These are phyloP conservation scores for Pagetopsis macropterus DNA, from an alignment of 2,797 vertebrate genomes.

Conservation along the genomic window DNA sequence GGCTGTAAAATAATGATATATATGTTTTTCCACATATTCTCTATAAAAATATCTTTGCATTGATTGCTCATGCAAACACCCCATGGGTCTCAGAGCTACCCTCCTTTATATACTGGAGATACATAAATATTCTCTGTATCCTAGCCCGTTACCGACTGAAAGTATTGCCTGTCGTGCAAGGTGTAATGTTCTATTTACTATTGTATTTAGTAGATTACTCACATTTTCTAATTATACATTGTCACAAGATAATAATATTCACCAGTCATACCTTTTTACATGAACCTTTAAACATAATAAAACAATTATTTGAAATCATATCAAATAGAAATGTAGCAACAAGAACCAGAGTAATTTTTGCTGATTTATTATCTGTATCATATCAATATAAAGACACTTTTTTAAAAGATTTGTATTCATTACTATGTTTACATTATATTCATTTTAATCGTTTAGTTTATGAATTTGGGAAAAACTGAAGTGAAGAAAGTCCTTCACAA, in stretches of 20 bases:
- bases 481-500: too few relatives aligned
- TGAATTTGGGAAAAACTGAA: background rate
- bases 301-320: background rate
- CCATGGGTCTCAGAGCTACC: background rate
- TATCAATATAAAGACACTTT: background rate
- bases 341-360: background rate
- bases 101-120: background rate
- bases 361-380: background rate
- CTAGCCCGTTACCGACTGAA: background rate
- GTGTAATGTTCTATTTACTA: background rate
- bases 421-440: background rate
- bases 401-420: too few relatives aligned
- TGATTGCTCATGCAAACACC: slow-evolving; percentile 1
- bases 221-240: background rate
- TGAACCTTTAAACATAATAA: too few relatives aligned
- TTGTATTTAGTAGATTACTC: background rate
- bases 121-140: background rate
- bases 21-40: background rate
- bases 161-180: background rate
- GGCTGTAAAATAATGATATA: slow-evolving; percentile 22
- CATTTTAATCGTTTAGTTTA: background rate
- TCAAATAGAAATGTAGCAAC: background rate
- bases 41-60: slow-evolving; percentile 5
- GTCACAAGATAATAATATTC: background rate
- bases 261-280: background rate